Percentiles rank a stretch among this genome's conserved stretches.
Evolutionary conservation across 2,797 vertebrate genomes (phyloP).

Genomic region (Anguilla obscura): DNA sequence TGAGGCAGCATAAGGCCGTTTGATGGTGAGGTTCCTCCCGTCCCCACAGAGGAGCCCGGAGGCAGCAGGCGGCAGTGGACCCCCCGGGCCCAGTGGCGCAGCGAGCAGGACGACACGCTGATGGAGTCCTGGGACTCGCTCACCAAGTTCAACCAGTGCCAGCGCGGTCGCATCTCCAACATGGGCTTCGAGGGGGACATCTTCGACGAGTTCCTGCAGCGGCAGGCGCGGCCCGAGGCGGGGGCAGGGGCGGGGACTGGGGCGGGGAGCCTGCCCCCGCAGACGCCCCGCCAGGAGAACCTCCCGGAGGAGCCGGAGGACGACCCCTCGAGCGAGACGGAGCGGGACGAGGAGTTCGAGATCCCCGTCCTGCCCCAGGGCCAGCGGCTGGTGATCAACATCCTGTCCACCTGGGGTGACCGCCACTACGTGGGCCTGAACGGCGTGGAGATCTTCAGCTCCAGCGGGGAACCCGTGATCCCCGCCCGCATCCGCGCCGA

Average conservation of each 20-base stretch:
- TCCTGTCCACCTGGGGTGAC: conserved; percentile 94
- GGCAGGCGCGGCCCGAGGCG: conserved; percentile 65
- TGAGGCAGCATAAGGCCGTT: neutral
- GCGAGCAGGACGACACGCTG: conserved; percentile 79
- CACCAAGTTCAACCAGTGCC: conserved; percentile 87
- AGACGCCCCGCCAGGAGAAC: conserved; percentile 43
- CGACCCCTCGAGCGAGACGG: conserved; percentile 53
- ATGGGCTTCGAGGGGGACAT: conserved; percentile 86
- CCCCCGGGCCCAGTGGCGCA: conserved; percentile 62
- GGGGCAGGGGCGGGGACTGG: neutral
- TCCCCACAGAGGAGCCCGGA: conserved; percentile 70
- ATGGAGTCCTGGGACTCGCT: conserved; percentile 92
- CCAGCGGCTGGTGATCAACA: conserved; percentile 80
- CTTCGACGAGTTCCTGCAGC: conserved; percentile 91
- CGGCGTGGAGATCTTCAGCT: conserved; percentile 90
- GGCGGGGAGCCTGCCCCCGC: neutral
- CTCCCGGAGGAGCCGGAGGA: conserved; percentile 61
- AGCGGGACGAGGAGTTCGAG: conserved; percentile 80
- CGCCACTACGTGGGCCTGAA: conserved; percentile 95
- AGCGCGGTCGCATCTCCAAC: conserved; percentile 89
- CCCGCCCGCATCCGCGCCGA: conserved; percentile 78
- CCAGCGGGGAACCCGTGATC: conserved; percentile 81
- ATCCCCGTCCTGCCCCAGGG: conserved; percentile 90
- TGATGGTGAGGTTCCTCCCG: conserved; percentile 37
- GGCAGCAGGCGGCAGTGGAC: conserved; percentile 51